Conservation (phyloP, 1,140 invertebrate species). For the Phymorhynchus buccinoides region DNA sequence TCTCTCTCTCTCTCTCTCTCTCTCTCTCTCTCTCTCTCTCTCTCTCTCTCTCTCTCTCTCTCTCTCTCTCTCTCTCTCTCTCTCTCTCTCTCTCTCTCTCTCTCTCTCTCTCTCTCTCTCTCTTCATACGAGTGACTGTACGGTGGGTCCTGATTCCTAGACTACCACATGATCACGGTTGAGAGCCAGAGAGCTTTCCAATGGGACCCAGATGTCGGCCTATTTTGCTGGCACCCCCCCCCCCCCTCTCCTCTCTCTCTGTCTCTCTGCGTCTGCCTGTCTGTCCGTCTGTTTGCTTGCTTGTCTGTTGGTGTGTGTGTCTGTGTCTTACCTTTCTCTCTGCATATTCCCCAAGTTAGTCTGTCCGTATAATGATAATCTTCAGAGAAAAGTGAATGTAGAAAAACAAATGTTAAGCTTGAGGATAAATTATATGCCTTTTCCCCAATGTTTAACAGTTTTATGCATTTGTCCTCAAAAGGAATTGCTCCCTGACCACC, state of each 20-base stretch:
- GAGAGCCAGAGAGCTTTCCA: neutral
- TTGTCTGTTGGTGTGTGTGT: neutral
- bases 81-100: neutral
- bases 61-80: neutral
- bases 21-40: neutral
- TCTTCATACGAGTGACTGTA: neutral
- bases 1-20: constrained; percentile 23
- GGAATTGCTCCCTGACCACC: too few relatives aligned
- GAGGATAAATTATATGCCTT: too few relatives aligned
- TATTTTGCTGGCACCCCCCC: neutral
- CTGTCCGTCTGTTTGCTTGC: neutral
- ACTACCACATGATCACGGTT: neutral
- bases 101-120: neutral
- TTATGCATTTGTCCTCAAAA: too few relatives aligned
- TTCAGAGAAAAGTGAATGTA: too few relatives aligned
- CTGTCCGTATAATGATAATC: too few relatives aligned
- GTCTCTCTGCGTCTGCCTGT: neutral
- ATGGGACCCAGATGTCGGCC: neutral
- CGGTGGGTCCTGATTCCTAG: neutral
- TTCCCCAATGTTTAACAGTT: too few relatives aligned
- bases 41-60: neutral
- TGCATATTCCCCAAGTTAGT: neutral
- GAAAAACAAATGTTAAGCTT: too few relatives aligned
- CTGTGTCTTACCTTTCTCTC: neutral
- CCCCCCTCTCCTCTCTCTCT: neutral